These are phyloP conservation scores for Neelides sp. DNA, from an alignment of 1,140 invertebrate species.

Conservation along the genomic window DNA sequence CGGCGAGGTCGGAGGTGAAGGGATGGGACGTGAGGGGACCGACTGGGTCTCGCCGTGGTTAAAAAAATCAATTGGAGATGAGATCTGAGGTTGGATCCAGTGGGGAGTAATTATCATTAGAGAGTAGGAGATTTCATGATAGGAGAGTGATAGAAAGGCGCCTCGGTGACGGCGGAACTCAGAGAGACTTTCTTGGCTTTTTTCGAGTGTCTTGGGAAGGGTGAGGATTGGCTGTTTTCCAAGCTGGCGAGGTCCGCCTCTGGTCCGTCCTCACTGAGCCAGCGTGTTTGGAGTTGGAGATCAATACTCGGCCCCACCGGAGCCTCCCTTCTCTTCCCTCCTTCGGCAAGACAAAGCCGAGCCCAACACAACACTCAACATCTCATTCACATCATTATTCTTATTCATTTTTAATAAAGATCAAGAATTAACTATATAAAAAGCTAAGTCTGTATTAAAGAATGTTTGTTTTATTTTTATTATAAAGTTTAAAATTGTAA, in stretches of 20 bases:
- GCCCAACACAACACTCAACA: no score
- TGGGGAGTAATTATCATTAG: conserved; percentile 29
- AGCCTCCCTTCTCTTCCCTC: not conserved
- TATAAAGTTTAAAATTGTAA: no score
- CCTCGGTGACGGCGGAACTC: conserved; percentile 26
- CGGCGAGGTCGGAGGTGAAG: not conserved
- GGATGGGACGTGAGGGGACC: not conserved
- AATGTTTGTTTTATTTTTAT: no score
- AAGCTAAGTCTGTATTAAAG: no score
- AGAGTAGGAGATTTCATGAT: conserved; percentile 18
- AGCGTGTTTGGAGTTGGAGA: conserved; percentile 1
- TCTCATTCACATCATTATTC: no score
- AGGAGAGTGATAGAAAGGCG: conserved; percentile 29
- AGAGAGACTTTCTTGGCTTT: conserved; percentile 13
- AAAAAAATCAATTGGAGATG: conserved; percentile 26
- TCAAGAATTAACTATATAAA: no score
- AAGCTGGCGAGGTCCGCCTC: conserved; percentile 13
- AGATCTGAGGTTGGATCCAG: conserved; percentile 8
- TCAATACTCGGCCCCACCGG: conserved; percentile 7
- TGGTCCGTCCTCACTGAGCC: conserved; percentile 10
- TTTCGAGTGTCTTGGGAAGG: conserved; percentile 10
- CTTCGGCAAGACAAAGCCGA: conserved; percentile 1
- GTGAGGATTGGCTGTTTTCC: no score
- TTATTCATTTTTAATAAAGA: no score
- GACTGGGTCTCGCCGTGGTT: no score